A percentile compares a stretch with the other conserved stretches of the same genome.
Evolutionary conservation across 2,113 vertebrate genomes (phyloP).

Genomic region (Melanerpes formicivorus): DNA sequence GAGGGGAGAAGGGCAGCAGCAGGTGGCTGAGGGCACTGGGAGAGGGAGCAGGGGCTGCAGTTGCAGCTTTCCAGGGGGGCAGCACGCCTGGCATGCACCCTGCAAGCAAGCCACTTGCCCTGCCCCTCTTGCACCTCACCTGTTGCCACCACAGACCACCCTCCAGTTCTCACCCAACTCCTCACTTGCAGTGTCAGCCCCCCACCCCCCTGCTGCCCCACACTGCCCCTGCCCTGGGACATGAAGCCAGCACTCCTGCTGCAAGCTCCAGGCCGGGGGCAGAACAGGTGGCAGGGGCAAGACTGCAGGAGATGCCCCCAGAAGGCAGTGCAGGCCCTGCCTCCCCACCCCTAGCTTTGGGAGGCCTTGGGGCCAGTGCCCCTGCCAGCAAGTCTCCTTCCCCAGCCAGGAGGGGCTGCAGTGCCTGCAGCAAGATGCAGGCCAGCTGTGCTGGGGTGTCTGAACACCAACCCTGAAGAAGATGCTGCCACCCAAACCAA

Average conservation of each 20-base stretch:
- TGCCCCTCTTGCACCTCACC: neutral
- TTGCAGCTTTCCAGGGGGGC: neutral
- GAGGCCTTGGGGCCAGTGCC: neutral
- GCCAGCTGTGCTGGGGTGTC: neutral
- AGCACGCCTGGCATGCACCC: fast-evolving
- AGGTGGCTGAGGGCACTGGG: neutral
- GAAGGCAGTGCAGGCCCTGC: neutral
- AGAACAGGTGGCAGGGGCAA: neutral
- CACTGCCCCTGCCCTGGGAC: neutral
- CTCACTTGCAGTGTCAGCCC: neutral
- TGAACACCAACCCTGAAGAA: neutral
- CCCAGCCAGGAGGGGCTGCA: neutral
- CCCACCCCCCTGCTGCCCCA: neutral
- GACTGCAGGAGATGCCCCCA: neutral
- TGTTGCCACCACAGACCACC: neutral
- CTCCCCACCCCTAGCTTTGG: neutral
- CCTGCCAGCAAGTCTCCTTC: neutral
- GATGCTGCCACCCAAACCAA: neutral
- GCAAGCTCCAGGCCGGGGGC: neutral
- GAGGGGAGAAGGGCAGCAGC: neutral
- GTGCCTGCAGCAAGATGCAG: neutral
- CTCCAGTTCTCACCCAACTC: neutral
- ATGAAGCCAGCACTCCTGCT: fast-evolving
- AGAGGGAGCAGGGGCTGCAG: neutral
- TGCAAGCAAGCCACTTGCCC: neutral